Evolutionary conservation across 2,797 vertebrate species (phyloP).

Genomic region (Catamblyrhynchus diadema): DNA sequence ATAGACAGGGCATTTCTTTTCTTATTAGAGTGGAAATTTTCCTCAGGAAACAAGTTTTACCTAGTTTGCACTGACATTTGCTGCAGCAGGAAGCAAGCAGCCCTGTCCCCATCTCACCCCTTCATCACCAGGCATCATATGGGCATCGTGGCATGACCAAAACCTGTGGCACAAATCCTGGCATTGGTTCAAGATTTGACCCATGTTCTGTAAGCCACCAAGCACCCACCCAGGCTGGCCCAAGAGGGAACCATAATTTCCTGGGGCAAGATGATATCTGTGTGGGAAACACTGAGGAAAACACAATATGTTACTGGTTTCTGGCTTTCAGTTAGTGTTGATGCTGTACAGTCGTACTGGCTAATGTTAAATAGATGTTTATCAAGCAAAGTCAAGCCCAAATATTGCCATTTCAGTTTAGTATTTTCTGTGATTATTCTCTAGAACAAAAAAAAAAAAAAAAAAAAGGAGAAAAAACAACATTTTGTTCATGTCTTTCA

Average conservation of each 20-base stretch:
- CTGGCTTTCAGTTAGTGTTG: neutral
- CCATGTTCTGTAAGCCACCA: neutral
- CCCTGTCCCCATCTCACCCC: neutral
- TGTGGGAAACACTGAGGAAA: neutral
- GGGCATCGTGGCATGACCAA: neutral
- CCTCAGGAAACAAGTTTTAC: constrained; percentile 21
- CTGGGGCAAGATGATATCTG: neutral
- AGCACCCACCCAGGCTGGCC: neutral
- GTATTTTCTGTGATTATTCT: neutral
- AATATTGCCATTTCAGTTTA: neutral
- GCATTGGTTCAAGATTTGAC: neutral
- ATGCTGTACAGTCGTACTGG: neutral
- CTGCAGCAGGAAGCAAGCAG: neutral
- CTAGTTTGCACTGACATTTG: constrained; percentile 2
- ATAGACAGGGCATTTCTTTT: neutral
- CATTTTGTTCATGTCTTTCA: neutral
- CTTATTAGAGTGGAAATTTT: constrained; percentile 16
- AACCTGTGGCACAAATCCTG: neutral
- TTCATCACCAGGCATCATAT: neutral
- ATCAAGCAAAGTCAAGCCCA: neutral
- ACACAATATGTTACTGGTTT: neutral
- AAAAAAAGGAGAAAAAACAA: neutral
- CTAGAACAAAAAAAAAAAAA: neutral
- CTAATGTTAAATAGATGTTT: neutral
- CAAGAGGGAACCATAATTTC: neutral